A percentile compares a stretch with the other conserved stretches of the same genome.
Conservation (phyloP, 2,797 vertebrate genomes). For the Sebastiscus albofasciatus region DNA sequence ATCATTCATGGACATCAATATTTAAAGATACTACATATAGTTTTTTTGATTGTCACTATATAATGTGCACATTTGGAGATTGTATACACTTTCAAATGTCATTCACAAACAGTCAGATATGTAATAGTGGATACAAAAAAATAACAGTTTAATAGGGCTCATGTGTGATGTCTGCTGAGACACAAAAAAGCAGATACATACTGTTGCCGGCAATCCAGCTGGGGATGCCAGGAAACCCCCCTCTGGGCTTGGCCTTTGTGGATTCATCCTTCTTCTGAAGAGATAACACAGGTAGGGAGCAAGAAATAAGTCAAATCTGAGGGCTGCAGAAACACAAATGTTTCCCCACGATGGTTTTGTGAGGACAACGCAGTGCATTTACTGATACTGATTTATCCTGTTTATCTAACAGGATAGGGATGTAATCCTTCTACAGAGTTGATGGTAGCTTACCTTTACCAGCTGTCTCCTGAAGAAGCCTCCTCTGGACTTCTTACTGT, state of each 20-base stretch:
- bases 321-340: background rate
- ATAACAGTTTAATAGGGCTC: background rate
- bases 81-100: background rate
- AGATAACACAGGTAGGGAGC: conserved; percentile 8
- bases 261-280: conserved; percentile 82
- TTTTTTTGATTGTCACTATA: background rate
- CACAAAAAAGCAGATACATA: conserved; percentile 66
- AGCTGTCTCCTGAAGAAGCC: conserved; percentile 86
- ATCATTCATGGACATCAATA: conserved; percentile 14
- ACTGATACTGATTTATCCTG: background rate
- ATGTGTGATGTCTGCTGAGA: background rate
- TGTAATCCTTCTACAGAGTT: background rate
- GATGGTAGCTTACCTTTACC: conserved; percentile 80
- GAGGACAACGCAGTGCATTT: background rate
- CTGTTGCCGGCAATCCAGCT: conserved; percentile 84
- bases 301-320: background rate
- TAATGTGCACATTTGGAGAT: background rate
- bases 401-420: background rate
- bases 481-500: conserved; percentile 90
- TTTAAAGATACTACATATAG: background rate
- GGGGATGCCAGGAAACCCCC: conserved; percentile 81
- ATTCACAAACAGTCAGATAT: background rate
- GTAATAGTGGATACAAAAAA: background rate
- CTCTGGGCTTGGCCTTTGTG: conserved; percentile 79
- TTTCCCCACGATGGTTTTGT: background rate